Base-by-base conservation (phyloP, 1,140 invertebrate species). In the Zaprionus nigranus region DNA sequence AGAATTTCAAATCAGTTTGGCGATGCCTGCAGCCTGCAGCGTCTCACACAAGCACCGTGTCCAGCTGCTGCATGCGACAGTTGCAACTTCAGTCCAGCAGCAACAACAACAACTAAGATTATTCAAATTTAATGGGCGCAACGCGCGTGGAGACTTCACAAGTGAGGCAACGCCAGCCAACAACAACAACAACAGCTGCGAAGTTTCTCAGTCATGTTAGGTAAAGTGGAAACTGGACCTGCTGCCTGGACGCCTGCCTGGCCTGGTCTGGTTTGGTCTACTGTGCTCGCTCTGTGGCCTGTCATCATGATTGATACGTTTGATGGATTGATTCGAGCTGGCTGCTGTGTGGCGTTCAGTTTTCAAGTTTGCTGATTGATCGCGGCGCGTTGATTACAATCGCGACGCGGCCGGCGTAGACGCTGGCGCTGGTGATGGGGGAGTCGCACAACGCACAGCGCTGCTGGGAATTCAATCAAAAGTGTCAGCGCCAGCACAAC, bases 231-330 rank as follows among this genome's bases (percentile, higher is more conserved):
- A 49, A 11, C 65, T 68, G 64, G 49, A 86, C 24, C 11, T 40
- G 59, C 20, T 40, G 43, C 36, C 62, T 62, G 78, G 56, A 38
- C 49, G 60, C 65, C 73, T 75, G 61, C 36, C 53, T 63, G 56
- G 68, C 57, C 63, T 65, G n/a, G n/a, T 17, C n/a, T 46, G n/a
- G 40, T 9, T 15, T 17, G 40, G 40, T 17, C 40, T 46, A 17
- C 40, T 46, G 6, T 46, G 40, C 40, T 46, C n/a, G 40, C n/a
- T 46, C 6, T 20, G 40, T 17, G 46, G 75, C 64, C 90, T 92
- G 90, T 91, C 90, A 92, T 91, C 90, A 78, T 92, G 90, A 92
- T 92, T 92, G 90, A 91, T 92, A 86, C 90, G 90, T 90, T 91
- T 92, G 90, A 90, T 90, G 81, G 85, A 92, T 92, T 91, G 90